Conservation (phyloP, 2,888 invertebrate species). For the Trisateles emortualis region DNA sequence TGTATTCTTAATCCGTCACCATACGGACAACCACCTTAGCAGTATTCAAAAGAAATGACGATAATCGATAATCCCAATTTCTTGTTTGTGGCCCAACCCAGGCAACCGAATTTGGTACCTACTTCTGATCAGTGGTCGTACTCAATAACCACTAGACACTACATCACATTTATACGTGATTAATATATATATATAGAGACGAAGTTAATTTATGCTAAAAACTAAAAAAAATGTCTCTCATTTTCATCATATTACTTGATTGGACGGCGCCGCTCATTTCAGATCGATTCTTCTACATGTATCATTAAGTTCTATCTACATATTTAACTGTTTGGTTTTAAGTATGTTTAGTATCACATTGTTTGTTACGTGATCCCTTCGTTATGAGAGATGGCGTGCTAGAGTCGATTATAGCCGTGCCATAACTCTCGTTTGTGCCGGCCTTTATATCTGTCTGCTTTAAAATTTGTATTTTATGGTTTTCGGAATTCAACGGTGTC, state of each 20-base stretch:
- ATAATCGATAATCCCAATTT: no score
- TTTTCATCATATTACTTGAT: constrained; percentile 37
- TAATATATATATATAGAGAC: constrained; percentile 26
- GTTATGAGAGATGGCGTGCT: constrained; percentile 61
- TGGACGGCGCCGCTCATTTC: constrained; percentile 43
- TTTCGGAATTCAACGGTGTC: constrained; percentile 50
- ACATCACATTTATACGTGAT: constrained; percentile 15
- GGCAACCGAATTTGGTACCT: no score
- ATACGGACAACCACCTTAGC: no score
- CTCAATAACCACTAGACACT: no score
- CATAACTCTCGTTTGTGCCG: constrained; percentile 59
- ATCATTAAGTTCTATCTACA: constrained; percentile 42
- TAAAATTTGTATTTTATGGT: constrained; percentile 60
- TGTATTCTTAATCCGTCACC: no score
- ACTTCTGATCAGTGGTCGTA: no score
- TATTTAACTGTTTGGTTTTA: constrained; percentile 44
- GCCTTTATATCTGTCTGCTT: constrained; percentile 59
- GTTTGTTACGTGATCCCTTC: constrained; percentile 50
- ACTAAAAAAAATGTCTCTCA: constrained; percentile 32
- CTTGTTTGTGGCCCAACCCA: no score
- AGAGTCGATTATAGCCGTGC: constrained; percentile 56
- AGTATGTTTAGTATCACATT: constrained; percentile 37
- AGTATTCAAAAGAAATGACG: no score
- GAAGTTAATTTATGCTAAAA: constrained; percentile 34
- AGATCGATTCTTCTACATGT: constrained; percentile 35